These are phyloP conservation scores for Spheniscus mendiculus DNA, from an alignment of 2,113 vertebrate species.

Conservation along the genomic window DNA sequence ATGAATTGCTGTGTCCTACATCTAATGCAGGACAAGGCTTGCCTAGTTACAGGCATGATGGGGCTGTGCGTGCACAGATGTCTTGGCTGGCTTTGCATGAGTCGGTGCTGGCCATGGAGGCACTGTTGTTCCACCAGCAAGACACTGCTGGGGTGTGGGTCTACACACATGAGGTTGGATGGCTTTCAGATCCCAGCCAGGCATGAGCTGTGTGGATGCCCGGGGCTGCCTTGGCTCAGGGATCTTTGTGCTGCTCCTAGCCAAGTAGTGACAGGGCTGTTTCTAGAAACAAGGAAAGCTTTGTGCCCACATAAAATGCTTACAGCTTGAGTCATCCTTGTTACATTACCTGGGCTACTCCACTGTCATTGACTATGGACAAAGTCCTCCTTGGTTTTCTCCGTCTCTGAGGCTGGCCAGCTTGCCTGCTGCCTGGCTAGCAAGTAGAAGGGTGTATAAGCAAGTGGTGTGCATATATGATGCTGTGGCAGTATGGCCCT, in stretches of 20 bases:
- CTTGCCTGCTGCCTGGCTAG: background rate
- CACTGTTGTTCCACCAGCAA: background rate
- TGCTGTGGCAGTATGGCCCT: background rate
- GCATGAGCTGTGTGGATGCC: rapidly evolving
- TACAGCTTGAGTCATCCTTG: background rate
- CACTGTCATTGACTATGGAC: background rate
- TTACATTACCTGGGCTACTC: background rate
- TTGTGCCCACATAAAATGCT: background rate
- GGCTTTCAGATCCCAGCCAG: background rate
- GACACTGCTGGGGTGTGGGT: background rate
- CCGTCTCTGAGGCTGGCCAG: background rate
- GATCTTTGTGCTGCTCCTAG: background rate
- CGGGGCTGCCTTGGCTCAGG: background rate
- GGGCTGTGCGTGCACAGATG: background rate
- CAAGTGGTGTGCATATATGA: background rate
- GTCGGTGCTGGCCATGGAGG: background rate
- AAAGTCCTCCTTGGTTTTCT: background rate
- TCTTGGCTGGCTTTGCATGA: background rate
- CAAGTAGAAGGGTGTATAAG: background rate
- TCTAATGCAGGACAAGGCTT: background rate
- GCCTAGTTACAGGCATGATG: background rate
- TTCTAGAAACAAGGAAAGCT: background rate
- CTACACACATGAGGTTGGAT: background rate
- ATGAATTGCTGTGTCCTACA: background rate
- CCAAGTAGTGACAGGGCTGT: background rate